Conservation (phyloP, 1,140 invertebrate species). For the Scaptomyza montana region DNA sequence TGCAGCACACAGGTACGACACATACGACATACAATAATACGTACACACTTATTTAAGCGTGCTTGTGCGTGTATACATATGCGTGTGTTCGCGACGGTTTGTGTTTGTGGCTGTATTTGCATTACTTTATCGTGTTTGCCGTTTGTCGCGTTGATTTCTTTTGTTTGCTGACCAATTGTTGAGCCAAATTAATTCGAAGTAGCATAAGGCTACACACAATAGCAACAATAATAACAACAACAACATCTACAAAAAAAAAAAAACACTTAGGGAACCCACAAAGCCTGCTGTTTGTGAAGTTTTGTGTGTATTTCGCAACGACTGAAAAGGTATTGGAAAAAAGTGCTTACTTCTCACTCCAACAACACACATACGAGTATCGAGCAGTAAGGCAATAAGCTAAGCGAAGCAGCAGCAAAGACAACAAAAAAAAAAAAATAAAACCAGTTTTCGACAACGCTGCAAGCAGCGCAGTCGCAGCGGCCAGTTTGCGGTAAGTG, state of each 20-base stretch:
- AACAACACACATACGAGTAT: slow-evolving; percentile 39
- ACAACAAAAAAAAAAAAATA: slow-evolving; percentile 11
- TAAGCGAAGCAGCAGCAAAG: slow-evolving; percentile 36
- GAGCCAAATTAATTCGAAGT: slow-evolving; percentile 73
- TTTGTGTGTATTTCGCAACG: slow-evolving; percentile 58
- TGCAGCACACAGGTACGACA: slow-evolving; percentile 38
- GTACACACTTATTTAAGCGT: background rate
- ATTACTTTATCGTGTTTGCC: slow-evolving; percentile 38
- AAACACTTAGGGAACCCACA: slow-evolving; percentile 26
- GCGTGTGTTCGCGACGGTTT: slow-evolving; percentile 11
- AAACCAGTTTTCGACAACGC: slow-evolving; percentile 69
- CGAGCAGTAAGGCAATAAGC: slow-evolving; percentile 13
- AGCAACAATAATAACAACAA: slow-evolving; percentile 34
- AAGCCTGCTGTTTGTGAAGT: slow-evolving; percentile 5
- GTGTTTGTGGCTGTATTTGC: slow-evolving; percentile 46
- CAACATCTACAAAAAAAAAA: slow-evolving; percentile 7
- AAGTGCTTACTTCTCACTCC: slow-evolving; percentile 48
- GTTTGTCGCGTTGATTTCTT: slow-evolving; percentile 64
- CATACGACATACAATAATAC: slow-evolving; percentile 8
- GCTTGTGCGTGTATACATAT: background rate
- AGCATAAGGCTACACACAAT: slow-evolving; percentile 49
- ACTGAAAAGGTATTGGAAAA: slow-evolving; percentile 52
- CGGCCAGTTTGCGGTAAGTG: slow-evolving; percentile 55
- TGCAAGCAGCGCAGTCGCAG: slow-evolving; percentile 76
- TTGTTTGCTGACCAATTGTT: slow-evolving; percentile 73